Conservation (phyloP, 2,888 invertebrate genomes). For the Himalopsyche japonica region DNA sequence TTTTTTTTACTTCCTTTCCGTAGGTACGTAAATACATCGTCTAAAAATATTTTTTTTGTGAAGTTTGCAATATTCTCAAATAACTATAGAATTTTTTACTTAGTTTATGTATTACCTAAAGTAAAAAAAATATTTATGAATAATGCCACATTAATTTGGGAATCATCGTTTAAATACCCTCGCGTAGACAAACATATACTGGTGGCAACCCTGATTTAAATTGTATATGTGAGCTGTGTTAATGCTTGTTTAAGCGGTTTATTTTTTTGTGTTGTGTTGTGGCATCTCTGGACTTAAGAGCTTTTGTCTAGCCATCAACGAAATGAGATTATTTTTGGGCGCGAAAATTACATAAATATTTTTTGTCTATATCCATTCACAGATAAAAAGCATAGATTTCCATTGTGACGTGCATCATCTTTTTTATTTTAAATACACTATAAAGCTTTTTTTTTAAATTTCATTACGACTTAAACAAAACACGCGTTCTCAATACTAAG, state of each 20-base stretch:
- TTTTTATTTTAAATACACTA: background rate
- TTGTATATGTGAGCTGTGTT: background rate
- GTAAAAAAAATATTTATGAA: no score
- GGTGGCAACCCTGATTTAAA: background rate
- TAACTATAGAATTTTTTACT: no score
- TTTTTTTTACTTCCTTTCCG: no score
- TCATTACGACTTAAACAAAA: no score
- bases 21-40: no score
- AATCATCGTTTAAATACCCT: no score
- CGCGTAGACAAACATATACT: background rate
- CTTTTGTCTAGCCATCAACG: conserved; percentile 18
- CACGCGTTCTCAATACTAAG: no score
- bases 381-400: background rate
- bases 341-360: background rate
- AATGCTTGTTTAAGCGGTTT: conserved; percentile 1
- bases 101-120: no score
- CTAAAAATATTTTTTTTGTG: no score
- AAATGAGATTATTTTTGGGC: conserved; percentile 15
- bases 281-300: conserved; percentile 2
- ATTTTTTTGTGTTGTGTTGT: background rate
- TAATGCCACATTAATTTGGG: no score
- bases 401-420: background rate
- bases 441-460: no score
- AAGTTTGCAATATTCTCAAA: no score
- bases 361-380: background rate